Percentiles rank a stretch among this genome's conserved stretches.
Evolutionary conservation across 2,113 vertebrate genomes (phyloP).

Genomic region (Suncus etruscus): DNA sequence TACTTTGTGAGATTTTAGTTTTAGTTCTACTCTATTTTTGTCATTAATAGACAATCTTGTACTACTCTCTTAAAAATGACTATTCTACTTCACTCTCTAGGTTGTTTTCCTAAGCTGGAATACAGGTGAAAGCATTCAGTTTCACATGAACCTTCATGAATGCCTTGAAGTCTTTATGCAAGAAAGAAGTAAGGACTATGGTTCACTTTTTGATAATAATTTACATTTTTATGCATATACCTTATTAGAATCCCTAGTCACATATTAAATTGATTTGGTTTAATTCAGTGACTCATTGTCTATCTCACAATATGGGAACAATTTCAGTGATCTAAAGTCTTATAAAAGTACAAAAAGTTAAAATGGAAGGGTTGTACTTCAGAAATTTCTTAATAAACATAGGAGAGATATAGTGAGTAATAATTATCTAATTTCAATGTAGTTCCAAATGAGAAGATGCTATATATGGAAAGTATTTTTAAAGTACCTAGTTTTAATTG

Average conservation of each 20-base stretch:
- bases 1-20: neutral
- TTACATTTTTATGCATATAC: constrained; percentile 2
- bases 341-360: constrained; percentile 31
- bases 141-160: neutral
- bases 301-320: neutral
- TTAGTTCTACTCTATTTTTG: no score
- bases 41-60: neutral
- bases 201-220: constrained; percentile 11
- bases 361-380: constrained; percentile 30
- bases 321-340: neutral
- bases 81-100: neutral
- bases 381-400: constrained; percentile 6
- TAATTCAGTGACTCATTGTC: neutral
- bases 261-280: constrained; percentile 42
- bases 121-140: neutral
- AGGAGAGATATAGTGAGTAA: neutral
- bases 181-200: neutral
- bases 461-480: neutral
- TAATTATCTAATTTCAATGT: constrained; percentile 45
- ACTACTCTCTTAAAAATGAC: neutral
- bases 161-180: constrained; percentile 7
- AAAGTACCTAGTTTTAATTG: neutral
- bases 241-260: neutral
- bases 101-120: neutral
- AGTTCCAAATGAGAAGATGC: neutral